Base-by-base conservation (phyloP, 2,888 invertebrate species). In the Aphrophora alni region DNA sequence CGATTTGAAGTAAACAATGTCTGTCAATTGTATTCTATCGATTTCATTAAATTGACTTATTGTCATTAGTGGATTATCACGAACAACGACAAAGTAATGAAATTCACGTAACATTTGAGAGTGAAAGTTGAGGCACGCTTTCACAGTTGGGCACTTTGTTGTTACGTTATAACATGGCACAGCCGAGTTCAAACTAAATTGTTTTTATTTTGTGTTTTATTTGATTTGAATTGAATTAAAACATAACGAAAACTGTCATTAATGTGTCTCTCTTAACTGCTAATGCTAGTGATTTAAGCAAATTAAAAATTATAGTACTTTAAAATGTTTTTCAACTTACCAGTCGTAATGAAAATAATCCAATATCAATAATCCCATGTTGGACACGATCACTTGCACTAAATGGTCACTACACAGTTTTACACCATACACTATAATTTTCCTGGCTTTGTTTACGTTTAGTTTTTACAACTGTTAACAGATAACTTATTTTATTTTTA, bases 361-460 rank as follows among this genome's bases (percentile, higher is more conserved):
- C 73, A 51, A 81, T 70, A 70, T 44, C 75, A 74, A 78, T 75
- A 59, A 78, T 75, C 81, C 75, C 77, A 78, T 73, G 59, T 59
- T 59, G 59, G n/a, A 59, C 1, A 44, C 1, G n/a, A 21, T 21
- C 59, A 59, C 59, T 59, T n/a, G 59, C 59, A 59, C 59, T 59
- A 59, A 81, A 77, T 69, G 76, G 72, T 78, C 71, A 75, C 75
- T 44, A 44, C 73, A 81, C 74, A 21, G 59, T 59, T 59, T 59
- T 44, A 33, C 78, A 75, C 78, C 38, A 24, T 27, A 27, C 44
- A 68, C 44, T 38, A 7, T 68, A 21, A 59, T 44, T 44, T 44
- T 3, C 59, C 14, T 59, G 2, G 59, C 21, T 21, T 59, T 59
- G 59, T 59, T 59, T 59, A 59, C 59, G 59, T 21, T 59, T 59